Conservation (phyloP, 2,113 vertebrate species). For the Pao palembangensis region DNA sequence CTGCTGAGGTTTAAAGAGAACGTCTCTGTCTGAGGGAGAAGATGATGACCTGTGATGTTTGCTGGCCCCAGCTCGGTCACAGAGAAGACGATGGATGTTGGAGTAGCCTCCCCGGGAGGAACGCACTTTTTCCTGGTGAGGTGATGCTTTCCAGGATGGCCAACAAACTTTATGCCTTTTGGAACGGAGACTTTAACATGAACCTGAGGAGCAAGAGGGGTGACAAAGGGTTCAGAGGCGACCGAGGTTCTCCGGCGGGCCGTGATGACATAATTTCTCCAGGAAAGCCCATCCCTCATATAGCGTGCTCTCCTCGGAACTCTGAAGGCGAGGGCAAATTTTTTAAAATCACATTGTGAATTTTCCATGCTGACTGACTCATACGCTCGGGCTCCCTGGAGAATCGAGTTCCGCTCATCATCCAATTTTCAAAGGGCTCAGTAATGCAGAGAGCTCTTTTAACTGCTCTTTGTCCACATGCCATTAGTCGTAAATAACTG, state of each 20-base stretch:
- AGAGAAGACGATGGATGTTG: slow-evolving; percentile 83
- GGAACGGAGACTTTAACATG: slow-evolving; percentile 86
- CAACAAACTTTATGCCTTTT: slow-evolving; percentile 87
- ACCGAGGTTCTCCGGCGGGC: slow-evolving; percentile 39
- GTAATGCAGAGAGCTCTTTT: slow-evolving; percentile 54
- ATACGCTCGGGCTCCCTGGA: slow-evolving; percentile 60
- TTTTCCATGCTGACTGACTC: slow-evolving; percentile 74
- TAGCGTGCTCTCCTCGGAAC: slow-evolving; percentile 62
- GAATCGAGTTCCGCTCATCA: slow-evolving; percentile 61
- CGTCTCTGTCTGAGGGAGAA: neutral
- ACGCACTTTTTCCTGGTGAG: slow-evolving; percentile 88
- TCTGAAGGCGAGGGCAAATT: slow-evolving; percentile 53
- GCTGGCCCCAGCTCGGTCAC: slow-evolving; percentile 83
- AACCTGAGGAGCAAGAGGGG: slow-evolving; percentile 72
- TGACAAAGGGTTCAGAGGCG: slow-evolving; percentile 19
- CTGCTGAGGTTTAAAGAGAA: neutral
- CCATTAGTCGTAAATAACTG: slow-evolving; percentile 69
- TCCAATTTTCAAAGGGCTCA: slow-evolving; percentile 54
- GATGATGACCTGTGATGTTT: slow-evolving; percentile 82
- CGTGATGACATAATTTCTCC: slow-evolving; percentile 49
- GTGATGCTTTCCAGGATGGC: slow-evolving; percentile 86
- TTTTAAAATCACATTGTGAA: slow-evolving; percentile 64
- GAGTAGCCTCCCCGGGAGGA: slow-evolving; percentile 80
- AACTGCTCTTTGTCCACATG: slow-evolving; percentile 59
- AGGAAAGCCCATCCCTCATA: slow-evolving; percentile 44